Evolutionary conservation across 2,888 invertebrate species (phyloP), one percentile per base, ranked within the genome.

Genomic region (Lampropteryx suffumata): DNA sequence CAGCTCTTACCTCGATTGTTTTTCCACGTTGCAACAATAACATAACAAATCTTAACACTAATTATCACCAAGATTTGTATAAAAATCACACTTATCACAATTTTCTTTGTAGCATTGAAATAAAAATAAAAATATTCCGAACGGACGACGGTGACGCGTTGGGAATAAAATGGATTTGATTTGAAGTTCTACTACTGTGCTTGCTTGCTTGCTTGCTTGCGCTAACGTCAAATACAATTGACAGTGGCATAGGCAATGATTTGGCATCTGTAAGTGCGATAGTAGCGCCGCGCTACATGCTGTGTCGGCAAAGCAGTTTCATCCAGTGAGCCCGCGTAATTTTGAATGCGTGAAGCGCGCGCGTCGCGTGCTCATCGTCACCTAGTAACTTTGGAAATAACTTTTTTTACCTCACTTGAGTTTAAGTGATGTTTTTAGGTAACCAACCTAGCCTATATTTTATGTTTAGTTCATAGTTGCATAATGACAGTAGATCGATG

Each of bases 41-140:
- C 84, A 81, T 88, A 89, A 88, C 87, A 89, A 88, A 76, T 84
- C 87, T 84, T 90, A 88, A 73, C 74, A 82, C 86, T 89, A 90
- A 70, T 80, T 87, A 88, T 87, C 88, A 89, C 87, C 82, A 75
- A 79, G 78, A 79, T 81, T 82, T 87, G 85, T 89, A 84, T 88
- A 88, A 85, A 77, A 87, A 85, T 84, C 78, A 89, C 89, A 88
- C 84, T 80, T 90, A 90, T 90, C 89, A 90, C 89, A 90, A 61
- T 84, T 33, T 85, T 81, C 80, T 84, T 87, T 86, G 85, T 84
- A 84, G 82, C 79, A 73, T 81, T 79, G 68, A 79, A 78, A 79
- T 83, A 59, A 59, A 73, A 88, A 86, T 83, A 79, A 87, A 82
- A 84, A 88, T 79, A 24, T 35, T 74, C 75, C 82, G 54, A 54